Conservation (phyloP, 2,888 invertebrate species). For the Caenorhabditis wallacei region DNA sequence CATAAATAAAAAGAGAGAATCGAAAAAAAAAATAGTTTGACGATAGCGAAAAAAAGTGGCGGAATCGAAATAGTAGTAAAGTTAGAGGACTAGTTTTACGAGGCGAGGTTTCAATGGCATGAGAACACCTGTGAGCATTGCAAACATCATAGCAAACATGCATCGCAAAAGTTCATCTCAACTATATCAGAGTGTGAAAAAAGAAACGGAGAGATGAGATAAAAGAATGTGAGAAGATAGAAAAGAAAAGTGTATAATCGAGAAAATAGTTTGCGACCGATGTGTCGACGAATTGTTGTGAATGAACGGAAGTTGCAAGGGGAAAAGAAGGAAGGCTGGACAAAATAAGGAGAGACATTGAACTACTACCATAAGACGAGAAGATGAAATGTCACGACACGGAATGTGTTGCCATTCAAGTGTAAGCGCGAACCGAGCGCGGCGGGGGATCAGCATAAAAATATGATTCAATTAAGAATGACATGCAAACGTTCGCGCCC, state of each 20-base stretch:
- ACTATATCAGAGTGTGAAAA: slow-evolving; percentile 57
- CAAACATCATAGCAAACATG: slow-evolving; percentile 42
- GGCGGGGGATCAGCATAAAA: slow-evolving; percentile 63
- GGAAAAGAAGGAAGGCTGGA: slow-evolving; percentile 56
- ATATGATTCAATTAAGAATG: slow-evolving; percentile 65
- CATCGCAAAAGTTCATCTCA: slow-evolving; percentile 47
- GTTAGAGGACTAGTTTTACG: slow-evolving; percentile 41
- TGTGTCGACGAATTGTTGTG: slow-evolving; percentile 64
- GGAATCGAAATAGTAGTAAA: slow-evolving; percentile 35
- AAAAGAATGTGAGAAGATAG: slow-evolving; percentile 49
- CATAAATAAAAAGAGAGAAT: slow-evolving; percentile 20
- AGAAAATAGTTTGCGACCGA: slow-evolving; percentile 61
- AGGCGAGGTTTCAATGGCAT: slow-evolving; percentile 30
- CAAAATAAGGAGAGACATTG: slow-evolving; percentile 60
- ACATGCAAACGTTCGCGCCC: slow-evolving; percentile 54
- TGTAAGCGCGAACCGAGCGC: slow-evolving; percentile 48
- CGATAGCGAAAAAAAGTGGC: not conserved
- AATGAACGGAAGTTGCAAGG: slow-evolving; percentile 67
- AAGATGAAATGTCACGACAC: slow-evolving; percentile 62
- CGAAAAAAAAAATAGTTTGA: slow-evolving; percentile 13
- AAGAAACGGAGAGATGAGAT: slow-evolving; percentile 21
- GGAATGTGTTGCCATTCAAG: slow-evolving; percentile 57
- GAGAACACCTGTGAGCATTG: slow-evolving; percentile 54
- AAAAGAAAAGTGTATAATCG: slow-evolving; percentile 64
- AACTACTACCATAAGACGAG: slow-evolving; percentile 62